Base-by-base conservation (phyloP, 2,888 invertebrate genomes). In the Yponomeuta malinellus region DNA sequence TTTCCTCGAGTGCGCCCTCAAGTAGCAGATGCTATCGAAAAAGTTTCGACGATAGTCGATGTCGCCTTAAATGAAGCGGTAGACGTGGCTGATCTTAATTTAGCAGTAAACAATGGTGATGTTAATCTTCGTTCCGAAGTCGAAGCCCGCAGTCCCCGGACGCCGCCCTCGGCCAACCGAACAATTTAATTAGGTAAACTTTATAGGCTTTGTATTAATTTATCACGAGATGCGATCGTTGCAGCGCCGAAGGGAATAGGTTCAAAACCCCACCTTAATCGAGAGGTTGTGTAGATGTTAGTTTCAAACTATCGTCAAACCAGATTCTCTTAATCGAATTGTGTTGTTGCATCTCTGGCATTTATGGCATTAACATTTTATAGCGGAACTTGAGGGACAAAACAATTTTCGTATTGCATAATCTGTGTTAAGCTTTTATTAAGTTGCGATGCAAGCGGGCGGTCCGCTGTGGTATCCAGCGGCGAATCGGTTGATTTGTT, bases 121-220 rank as follows among this genome's bases (percentile, higher is more conserved):
- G 84, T 83, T 86, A 83, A 88, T 90, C 89, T 84, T 75, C 72
- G 78, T 59, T n/a, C 12, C 37, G 48, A n/a, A 43, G 48, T 33
- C 33, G 23, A 48, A 29, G 48, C 69, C 69, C 12, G 69, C n/a
- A 5, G 69, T 10, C 43, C 48, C 48, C 70, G 48, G 52, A 8
- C 67, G 71, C 71, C 52, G 59, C 52, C 66, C 23, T 48, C 48
- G 70, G 65, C 70, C 67, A 23, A 33, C 76, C 79, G 81, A 86
- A 88, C 89, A 86, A 88, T 90, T 90, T 90, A 90, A 90, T 90
- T 90, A 89, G 86, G 86, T 82, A 79, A 87, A 87, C 86, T 86
- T 88, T 88, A 88, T 89, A 83, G 85, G 79, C 76, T 85, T 82
- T 84, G 85, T 85, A 84, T 77, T 76, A 76, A 75, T 78, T 84